Base-by-base conservation (phyloP, 2,797 vertebrate species). In the Syngnathus rostellatus region DNA sequence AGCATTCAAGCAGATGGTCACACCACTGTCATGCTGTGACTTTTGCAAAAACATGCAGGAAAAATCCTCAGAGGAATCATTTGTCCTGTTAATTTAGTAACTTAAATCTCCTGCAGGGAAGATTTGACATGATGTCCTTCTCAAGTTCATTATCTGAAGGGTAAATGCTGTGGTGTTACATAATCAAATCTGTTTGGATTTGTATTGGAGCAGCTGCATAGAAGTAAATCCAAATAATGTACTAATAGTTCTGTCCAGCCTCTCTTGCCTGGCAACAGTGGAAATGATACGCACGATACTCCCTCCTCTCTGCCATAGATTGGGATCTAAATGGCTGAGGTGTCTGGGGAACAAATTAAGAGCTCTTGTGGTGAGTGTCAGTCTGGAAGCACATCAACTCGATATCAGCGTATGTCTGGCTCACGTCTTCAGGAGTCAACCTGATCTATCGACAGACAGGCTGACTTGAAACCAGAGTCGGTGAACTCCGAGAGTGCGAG, bases 341-440 rank as follows among this genome's bases (percentile, higher is more conserved):
- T 73, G 80, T 82, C 80, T 74, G 70, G 78, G 80, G 78, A 83
- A 69, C 70, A 75, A 75, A 86, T 84, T 85, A 82, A 72, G 73
- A 77, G 77, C 74, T 82, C 70, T 70, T 57, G 68, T 67, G 70
- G 65, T 2, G 21, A 68, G 67, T 64, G 74, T 67, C 55, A 11
- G 65, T 77, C 72, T 83, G 81, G 64, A 77, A 74, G 73, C 73
- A 82, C 77, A 83, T 45, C 73, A 79, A 83, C 72, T 66, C 82
- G 12, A 45, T 66, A 58, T 5, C n/a, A 67, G 67, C 62, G 72
- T 68, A 51, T n/a, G 68, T 77, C 72, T 83, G 81, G 65, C 76
- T 75, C 53, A 5, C 71, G 9, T 11, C 65, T 75, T 75, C 38
- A 77, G 74, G 87, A 79, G 78, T 87, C 82, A 76, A 59, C 68